Base-by-base conservation (phyloP, 2,888 invertebrate species). In the Andrena marginata region DNA sequence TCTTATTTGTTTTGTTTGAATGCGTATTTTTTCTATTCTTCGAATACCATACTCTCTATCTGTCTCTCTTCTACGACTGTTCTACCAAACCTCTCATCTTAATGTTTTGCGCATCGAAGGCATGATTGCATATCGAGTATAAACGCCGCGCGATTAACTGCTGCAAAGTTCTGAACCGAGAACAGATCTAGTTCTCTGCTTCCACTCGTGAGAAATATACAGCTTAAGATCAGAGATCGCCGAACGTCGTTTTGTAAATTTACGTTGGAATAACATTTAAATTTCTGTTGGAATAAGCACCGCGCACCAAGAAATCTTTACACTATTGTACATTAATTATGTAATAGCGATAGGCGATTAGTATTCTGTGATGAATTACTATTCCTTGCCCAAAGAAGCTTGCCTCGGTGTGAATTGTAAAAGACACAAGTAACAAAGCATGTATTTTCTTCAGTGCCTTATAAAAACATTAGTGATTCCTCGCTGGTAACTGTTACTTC, bases 1-100 rank as follows among this genome's bases (percentile, higher is more conserved):
- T 31, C 33, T 71, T 65, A 73, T 80, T 42, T 77, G 29, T 33
- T 51, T 68, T 77, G 68, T 78, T 56, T 74, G 69, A 48, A 73
- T 87, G 71, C 72, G 59, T 74, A 71, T 49, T 42, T 16, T 31
- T 42, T 77, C 68, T 65, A 75, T 60, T 20, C 65, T 76, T 29
- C 20, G 33, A 62, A 69, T 63, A 68, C 48, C 20, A 59, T 65
- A 60, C 60, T 71, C 31, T 60, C 70, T 75, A 8, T 67, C 56
- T 68, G 35, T 72, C 67, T 71, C 54, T 63, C 31, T 80, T 71
- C 67, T 48, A 73, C 68, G 51, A 85, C 85, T 84, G 84, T 85
- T 85, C 84, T 85, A 85, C 85, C 85, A 74, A 85, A 85, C 85
- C 85, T 85, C 82, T 85, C 54, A 33, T 78, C 67, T 87, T 51